Evolutionary conservation across 2,113 vertebrate species (phyloP).

Genomic region (Saccopteryx leptura): DNA sequence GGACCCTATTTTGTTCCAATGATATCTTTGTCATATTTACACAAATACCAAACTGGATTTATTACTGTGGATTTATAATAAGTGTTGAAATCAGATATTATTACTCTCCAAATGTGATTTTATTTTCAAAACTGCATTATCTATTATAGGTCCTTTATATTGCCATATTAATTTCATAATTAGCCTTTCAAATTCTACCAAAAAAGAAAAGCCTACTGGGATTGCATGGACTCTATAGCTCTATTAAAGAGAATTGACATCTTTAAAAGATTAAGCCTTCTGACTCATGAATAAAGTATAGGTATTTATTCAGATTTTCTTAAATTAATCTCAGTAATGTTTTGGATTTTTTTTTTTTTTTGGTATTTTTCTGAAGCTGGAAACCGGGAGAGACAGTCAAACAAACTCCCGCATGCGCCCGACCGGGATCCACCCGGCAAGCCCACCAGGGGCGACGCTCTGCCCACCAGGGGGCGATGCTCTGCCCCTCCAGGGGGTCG

Average conservation of each 20-base stretch:
- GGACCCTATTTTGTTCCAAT: not conserved
- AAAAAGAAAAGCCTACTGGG: not conserved
- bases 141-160: not conserved
- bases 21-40: slow-evolving; percentile 42
- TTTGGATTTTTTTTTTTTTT: slow-evolving; percentile 33
- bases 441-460: no score
- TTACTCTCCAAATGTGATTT: not conserved
- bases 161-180: not conserved
- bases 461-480: no score
- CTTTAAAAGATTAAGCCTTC: not conserved
- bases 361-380: no score
- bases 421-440: no score
- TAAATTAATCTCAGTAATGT: not conserved
- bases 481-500: no score
- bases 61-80: not conserved
- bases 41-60: not conserved
- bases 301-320: not conserved
- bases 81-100: not conserved
- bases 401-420: no score
- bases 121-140: slow-evolving; percentile 18
- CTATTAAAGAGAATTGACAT: not conserved
- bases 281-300: not conserved
- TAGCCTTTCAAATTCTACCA: not conserved
- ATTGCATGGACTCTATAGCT: not conserved
- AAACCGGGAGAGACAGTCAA: no score